These are phyloP conservation scores for Yponomeuta sedellus DNA, from an alignment of 2,888 invertebrate genomes.

Conservation along the genomic window DNA sequence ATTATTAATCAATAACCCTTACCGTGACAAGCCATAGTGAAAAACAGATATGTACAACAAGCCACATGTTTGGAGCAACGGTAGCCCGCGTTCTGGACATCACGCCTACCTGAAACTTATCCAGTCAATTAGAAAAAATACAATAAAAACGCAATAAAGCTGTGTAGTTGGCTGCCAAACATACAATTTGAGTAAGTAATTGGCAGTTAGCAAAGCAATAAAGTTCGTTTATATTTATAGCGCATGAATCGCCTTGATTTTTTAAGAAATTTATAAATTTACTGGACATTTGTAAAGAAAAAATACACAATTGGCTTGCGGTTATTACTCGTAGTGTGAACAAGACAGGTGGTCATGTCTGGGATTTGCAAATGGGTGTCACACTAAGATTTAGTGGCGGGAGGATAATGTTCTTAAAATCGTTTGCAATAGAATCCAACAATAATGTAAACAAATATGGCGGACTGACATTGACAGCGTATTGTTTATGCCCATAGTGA, in stretches of 20 bases:
- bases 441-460: too few species aligned
- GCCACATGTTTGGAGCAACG: not conserved
- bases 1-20: not conserved
- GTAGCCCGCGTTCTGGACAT: not conserved
- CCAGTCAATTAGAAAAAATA: not conserved
- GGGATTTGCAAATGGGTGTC: too few species aligned
- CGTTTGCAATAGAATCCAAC: too few species aligned
- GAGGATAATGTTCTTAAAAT: too few species aligned
- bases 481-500: too few species aligned
- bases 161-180: not conserved
- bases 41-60: not conserved
- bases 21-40: constrained; percentile 1
- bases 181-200: not conserved
- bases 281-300: not conserved
- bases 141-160: not conserved
- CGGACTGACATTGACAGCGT: too few species aligned
- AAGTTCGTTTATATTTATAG: not conserved
- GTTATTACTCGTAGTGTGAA: too few species aligned
- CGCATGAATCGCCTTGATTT: not conserved
- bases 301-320: too few species aligned
- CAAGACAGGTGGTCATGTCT: too few species aligned
- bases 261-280: not conserved
- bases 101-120: not conserved
- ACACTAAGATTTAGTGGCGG: too few species aligned
- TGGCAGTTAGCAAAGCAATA: not conserved